Conservation (phyloP, 1,140 invertebrate genomes). For the Asbolus verrucosus region DNA sequence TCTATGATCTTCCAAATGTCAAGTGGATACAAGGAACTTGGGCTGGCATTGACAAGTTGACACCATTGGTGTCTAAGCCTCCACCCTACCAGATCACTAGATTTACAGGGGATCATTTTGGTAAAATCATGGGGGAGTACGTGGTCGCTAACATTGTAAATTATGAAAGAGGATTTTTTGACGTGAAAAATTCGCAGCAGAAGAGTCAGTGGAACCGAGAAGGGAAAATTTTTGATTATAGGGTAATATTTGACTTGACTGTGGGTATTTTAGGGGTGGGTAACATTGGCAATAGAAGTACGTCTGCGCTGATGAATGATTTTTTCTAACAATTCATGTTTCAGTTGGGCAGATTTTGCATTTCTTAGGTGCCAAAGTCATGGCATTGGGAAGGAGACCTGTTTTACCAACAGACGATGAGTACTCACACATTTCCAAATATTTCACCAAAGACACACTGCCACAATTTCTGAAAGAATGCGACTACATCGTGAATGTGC, state of each 20-base stretch:
- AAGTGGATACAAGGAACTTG: conserved; percentile 69
- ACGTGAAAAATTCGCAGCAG: conserved; percentile 65
- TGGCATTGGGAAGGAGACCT: conserved; percentile 63
- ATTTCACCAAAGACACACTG: conserved; percentile 63
- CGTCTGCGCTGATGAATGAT: conserved; percentile 45
- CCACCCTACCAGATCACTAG: conserved; percentile 63
- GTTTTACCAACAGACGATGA: conserved; percentile 55
- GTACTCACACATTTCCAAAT: conserved; percentile 56
- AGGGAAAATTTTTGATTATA: conserved; percentile 63
- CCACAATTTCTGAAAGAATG: conserved; percentile 66
- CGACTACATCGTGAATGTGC: conserved; percentile 71
- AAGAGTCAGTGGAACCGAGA: conserved; percentile 62
- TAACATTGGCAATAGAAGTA: conserved; percentile 67
- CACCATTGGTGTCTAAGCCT: conserved; percentile 56
- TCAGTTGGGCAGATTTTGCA: conserved; percentile 66
- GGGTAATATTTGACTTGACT: conserved; percentile 65
- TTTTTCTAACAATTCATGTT: conserved; percentile 26
- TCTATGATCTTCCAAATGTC: conserved; percentile 61
- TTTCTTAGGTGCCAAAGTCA: conserved; percentile 62
- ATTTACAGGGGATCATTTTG: conserved; percentile 66
- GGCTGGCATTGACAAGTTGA: conserved; percentile 66
- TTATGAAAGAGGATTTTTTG: conserved; percentile 65
- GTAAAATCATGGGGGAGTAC: conserved; percentile 70
- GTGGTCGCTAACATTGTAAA: conserved; percentile 69
- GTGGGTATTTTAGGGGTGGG: conserved; percentile 70